phyloP scores from a whole-genome alignment of 2,113 vertebrate genomes.

The Raja brachyura region DNA sequence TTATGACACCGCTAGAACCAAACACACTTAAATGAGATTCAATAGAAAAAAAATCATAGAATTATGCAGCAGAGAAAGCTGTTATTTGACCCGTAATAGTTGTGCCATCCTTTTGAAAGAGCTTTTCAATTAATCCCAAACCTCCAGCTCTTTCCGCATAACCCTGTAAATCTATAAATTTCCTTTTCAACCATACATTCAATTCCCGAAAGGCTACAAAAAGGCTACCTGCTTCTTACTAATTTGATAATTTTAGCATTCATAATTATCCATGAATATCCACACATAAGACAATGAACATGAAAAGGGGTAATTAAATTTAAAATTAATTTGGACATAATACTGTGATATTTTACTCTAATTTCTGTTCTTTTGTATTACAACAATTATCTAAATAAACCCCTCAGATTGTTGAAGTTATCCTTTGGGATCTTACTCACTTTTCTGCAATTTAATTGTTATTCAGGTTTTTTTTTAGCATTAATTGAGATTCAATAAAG shows the following conservation, averaged over 20 bases:
- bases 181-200: neutral
- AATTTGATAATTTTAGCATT: neutral
- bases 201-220: neutral
- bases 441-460: neutral
- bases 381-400: conserved; percentile 27
- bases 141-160: neutral
- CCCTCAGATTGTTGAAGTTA: neutral
- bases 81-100: neutral
- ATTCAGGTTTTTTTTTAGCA: neutral
- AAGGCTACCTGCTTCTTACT: neutral
- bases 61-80: neutral
- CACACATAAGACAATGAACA: neutral
- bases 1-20: neutral
- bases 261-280: conserved; percentile 23
- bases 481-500: conserved; percentile 26
- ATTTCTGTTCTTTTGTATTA: conserved; percentile 4
- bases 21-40: neutral
- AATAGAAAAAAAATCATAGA: neutral
- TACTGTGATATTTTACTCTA: conserved; percentile 11
- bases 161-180: neutral
- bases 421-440: conserved; percentile 1
- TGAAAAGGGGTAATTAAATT: neutral
- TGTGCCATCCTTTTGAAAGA: neutral
- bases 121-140: neutral
- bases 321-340: neutral